A percentile compares a stretch with the other conserved stretches of the same genome.
Evolutionary conservation across 2,888 invertebrate genomes (phyloP).

Genomic region (Lepidonotus clava): DNA sequence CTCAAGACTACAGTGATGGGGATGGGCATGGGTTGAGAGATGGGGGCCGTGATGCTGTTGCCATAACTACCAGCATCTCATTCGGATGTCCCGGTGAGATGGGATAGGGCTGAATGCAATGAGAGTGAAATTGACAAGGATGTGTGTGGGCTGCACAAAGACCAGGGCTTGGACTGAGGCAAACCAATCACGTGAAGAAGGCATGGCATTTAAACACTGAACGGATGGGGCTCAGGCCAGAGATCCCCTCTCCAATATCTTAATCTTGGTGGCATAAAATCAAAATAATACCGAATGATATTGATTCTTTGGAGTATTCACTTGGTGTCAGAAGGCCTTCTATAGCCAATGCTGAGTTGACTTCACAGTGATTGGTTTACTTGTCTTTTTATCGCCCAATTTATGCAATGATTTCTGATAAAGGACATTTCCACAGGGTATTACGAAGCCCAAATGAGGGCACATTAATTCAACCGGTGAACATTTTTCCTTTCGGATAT

Average conservation of each 20-base stretch:
- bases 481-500: background rate
- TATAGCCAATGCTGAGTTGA: too few species aligned
- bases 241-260: background rate
- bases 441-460: too few species aligned
- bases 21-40: conserved; percentile 1
- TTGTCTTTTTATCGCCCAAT: too few species aligned
- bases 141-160: conserved; percentile 21
- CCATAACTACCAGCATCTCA: background rate
- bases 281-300: background rate
- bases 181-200: conserved; percentile 11
- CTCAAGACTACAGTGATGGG: background rate
- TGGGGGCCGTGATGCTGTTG: background rate
- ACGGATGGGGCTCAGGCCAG: background rate
- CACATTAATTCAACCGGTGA: conserved; percentile 10
- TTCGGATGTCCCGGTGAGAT: background rate
- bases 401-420: too few species aligned
- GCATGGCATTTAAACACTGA: background rate
- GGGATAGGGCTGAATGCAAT: background rate
- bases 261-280: background rate
- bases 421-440: too few species aligned
- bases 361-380: too few species aligned
- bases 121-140: conserved; percentile 24
- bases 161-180: background rate
- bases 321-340: too few species aligned
- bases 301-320: too few species aligned